A percentile compares a stretch with the other conserved stretches of the same genome.
Conservation (phyloP, 1,140 invertebrate species). For the Drosophila pseudoobscura region DNA sequence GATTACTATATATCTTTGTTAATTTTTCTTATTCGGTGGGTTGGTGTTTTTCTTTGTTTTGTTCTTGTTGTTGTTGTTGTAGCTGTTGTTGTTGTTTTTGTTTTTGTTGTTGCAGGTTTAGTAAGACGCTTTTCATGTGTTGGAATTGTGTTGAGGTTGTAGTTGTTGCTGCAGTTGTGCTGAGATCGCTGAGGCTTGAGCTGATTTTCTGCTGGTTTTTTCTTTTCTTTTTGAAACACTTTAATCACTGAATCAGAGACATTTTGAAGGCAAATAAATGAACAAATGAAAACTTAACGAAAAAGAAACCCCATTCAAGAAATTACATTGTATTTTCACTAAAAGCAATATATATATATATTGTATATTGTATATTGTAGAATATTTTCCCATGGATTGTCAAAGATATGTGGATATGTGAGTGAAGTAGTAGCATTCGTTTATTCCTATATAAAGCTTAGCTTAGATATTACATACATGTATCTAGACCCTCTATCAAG, state of each 20-base stretch:
- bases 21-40: constrained; percentile 37
- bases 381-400: constrained; percentile 29
- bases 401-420: constrained; percentile 27
- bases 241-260: constrained; percentile 34
- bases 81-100: constrained; percentile 53
- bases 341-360: neutral
- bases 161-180: constrained; percentile 35
- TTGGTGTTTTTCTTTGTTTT: constrained; percentile 25
- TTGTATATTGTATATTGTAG: no score
- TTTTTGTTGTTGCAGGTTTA: constrained; percentile 56
- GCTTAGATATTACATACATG: constrained; percentile 49
- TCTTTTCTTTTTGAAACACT: constrained; percentile 4
- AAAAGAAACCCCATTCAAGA: neutral
- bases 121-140: constrained; percentile 49
- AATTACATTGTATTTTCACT: neutral
- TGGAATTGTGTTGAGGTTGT: constrained; percentile 37
- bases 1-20: neutral
- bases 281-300: constrained; percentile 16
- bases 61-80: constrained; percentile 39
- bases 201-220: constrained; percentile 6
- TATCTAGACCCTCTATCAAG: constrained; percentile 14
- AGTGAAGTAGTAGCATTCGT: neutral
- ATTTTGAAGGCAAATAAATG: constrained; percentile 4
- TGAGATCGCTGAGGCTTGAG: constrained; percentile 39
- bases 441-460: constrained; percentile 58